Percentiles rank a stretch among this genome's conserved stretches.
Evolutionary conservation across 2,797 vertebrate species (phyloP).

Genomic region (Argentina silus): DNA sequence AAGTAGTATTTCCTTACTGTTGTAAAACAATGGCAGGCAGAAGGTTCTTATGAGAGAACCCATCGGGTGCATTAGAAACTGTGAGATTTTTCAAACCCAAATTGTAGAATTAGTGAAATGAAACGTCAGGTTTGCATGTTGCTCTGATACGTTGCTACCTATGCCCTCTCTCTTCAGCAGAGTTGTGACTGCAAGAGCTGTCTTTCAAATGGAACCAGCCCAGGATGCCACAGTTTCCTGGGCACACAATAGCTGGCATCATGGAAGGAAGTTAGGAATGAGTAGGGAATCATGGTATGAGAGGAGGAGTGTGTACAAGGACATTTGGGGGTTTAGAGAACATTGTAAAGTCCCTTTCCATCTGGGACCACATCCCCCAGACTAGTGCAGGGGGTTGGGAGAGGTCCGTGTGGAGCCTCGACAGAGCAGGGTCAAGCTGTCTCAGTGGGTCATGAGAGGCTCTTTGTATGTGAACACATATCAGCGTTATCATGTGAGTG

Average conservation of each 20-base stretch:
- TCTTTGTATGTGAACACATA: conserved; percentile 34
- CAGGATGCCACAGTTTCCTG: conserved; percentile 38
- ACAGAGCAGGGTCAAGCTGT: background rate
- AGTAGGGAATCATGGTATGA: conserved; percentile 4
- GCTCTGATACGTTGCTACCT: background rate
- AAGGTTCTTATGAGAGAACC: background rate
- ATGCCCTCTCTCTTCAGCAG: background rate
- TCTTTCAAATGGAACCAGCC: conserved; percentile 14
- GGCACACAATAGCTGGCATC: conserved; percentile 45
- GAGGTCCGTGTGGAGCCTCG: background rate
- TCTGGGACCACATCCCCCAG: background rate
- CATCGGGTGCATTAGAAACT: background rate
- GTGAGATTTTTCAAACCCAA: background rate
- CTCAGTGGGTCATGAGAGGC: background rate
- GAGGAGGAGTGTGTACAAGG: conserved; percentile 36
- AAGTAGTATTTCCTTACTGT: background rate
- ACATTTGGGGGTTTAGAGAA: background rate
- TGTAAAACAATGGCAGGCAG: background rate
- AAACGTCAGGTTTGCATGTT: background rate
- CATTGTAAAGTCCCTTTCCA: background rate
- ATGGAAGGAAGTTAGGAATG: conserved; percentile 32
- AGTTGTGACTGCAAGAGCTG: conserved; percentile 2
- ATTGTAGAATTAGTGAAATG: background rate
- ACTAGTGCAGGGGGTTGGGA: background rate
- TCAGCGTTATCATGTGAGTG: conserved; percentile 34